Conservation (phyloP, 2,113 vertebrate species). For the Tinamus guttatus region DNA sequence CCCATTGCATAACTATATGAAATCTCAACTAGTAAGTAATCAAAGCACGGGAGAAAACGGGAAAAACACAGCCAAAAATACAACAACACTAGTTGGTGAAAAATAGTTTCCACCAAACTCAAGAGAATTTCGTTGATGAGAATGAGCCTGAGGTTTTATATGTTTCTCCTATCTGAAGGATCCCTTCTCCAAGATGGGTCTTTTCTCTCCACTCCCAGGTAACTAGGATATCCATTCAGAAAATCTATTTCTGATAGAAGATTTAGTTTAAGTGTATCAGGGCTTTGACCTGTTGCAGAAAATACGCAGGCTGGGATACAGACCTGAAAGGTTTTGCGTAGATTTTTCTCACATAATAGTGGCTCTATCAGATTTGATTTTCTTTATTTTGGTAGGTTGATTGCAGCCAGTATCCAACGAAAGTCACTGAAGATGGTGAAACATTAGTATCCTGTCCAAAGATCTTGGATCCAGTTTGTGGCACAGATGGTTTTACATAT, state of each 20-base stretch:
- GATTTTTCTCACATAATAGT: neutral
- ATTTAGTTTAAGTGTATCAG: neutral
- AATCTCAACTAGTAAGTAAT: neutral
- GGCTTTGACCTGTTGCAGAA: neutral
- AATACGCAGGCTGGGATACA: neutral
- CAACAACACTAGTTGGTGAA: neutral
- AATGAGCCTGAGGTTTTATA: neutral
- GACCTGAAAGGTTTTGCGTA: neutral
- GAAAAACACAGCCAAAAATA: neutral
- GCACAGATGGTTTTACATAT: slow-evolving; percentile 52
- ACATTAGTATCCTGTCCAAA: neutral
- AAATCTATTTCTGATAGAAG: neutral
- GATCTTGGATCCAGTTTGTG: neutral
- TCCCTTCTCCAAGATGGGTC: neutral
- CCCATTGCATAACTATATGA: neutral
- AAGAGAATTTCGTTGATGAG: fast-evolving
- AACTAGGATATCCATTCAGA: neutral
- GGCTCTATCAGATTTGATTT: neutral
- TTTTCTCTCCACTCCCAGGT: neutral
- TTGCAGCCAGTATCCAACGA: neutral
- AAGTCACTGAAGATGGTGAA: neutral
- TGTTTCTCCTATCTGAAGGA: neutral
- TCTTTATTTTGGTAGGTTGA: slow-evolving; percentile 28
- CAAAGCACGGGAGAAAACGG: neutral
- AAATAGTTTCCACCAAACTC: neutral